Conservation (phyloP, 1,140 invertebrate genomes). For the Gryon sp. region DNA sequence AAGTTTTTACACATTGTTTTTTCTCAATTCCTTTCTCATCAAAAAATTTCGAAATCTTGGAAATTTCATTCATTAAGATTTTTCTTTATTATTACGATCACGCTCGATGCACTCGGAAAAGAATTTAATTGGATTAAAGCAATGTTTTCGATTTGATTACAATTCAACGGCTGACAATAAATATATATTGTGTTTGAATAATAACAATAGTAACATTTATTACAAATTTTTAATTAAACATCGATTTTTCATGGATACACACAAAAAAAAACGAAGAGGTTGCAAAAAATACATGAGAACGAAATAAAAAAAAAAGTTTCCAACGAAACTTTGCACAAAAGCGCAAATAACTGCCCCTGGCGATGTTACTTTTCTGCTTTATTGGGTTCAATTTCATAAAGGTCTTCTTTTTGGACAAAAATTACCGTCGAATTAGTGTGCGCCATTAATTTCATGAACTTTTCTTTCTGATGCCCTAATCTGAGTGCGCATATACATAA, state of each 20-base stretch:
- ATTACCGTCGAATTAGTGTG: conserved; percentile 53
- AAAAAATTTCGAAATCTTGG: no score
- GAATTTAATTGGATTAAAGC: no score
- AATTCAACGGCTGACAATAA: no score
- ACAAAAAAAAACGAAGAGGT: conserved; percentile 27
- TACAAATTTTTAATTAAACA: conserved; percentile 43
- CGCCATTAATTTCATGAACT: conserved; percentile 58
- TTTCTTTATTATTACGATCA: no score
- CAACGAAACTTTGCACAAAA: conserved; percentile 39
- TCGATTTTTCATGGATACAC: no score
- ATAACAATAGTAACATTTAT: no score
- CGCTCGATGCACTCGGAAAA: no score
- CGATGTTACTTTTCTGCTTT: conserved; percentile 55
- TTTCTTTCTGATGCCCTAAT: conserved; percentile 41
- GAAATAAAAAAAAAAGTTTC: conserved; percentile 31
- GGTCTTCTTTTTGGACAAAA: conserved; percentile 41
- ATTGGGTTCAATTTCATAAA: conserved; percentile 54
- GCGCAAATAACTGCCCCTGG: conserved; percentile 31
- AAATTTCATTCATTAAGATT: no score
- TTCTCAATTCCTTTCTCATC: no score
- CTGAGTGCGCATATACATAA: no score
- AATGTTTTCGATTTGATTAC: no score
- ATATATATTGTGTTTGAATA: no score
- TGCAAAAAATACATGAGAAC: neutral
- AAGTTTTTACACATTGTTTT: conserved; percentile 14